Conservation (phyloP, 2,113 vertebrate species). For the Anthoscopus minutus region DNA sequence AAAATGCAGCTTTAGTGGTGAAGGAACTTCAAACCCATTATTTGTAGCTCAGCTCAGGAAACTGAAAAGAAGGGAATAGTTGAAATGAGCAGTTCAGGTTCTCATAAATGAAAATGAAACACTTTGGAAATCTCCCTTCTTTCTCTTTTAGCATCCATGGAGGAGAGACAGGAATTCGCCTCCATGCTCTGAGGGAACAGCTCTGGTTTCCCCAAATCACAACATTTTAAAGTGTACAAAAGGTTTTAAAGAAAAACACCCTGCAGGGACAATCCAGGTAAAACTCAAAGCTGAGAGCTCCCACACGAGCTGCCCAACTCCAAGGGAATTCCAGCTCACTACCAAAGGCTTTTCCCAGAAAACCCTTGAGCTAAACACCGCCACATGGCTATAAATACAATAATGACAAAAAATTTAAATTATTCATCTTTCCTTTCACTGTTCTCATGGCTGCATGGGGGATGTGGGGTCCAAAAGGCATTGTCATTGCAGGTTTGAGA, state of each 20-base stretch:
- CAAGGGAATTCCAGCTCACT: background rate
- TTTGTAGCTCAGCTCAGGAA: background rate
- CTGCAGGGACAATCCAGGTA: background rate
- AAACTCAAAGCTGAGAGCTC: background rate
- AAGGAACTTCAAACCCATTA: background rate
- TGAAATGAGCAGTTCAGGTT: background rate
- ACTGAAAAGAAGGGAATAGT: background rate
- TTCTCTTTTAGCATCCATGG: background rate
- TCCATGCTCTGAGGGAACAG: background rate
- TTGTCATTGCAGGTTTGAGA: accelerated
- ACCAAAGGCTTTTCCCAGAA: background rate
- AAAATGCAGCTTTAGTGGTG: background rate
- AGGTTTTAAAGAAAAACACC: background rate
- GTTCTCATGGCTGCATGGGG: background rate
- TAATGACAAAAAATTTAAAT: background rate
- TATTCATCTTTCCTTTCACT: background rate
- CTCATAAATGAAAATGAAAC: background rate
- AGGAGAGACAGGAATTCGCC: background rate
- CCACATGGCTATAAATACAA: accelerated
- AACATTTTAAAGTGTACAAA: background rate
- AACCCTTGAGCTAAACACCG: background rate
- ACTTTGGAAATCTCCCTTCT: background rate
- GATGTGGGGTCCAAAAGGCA: background rate
- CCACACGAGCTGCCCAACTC: background rate
- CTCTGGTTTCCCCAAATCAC: background rate